These are phyloP conservation scores for Struthio camelus DNA, from an alignment of 2,113 vertebrate genomes.

Conservation along the genomic window DNA sequence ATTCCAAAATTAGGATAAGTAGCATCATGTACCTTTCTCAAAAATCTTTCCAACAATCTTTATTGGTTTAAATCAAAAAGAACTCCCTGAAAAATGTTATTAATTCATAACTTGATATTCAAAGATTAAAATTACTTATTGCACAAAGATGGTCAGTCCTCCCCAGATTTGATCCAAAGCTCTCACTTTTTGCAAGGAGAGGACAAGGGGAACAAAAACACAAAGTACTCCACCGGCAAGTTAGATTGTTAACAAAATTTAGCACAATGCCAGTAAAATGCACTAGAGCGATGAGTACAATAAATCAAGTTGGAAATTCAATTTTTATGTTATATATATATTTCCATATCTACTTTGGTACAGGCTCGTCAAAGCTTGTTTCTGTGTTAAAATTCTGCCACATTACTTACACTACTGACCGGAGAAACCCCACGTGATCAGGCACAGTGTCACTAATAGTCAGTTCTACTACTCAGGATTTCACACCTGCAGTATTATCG, in stretches of 20 bases:
- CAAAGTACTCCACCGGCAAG: neutral
- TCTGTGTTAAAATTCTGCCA: neutral
- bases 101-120: neutral
- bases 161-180: neutral
- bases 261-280: neutral
- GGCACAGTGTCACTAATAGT: neutral
- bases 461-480: neutral
- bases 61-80: neutral
- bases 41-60: neutral
- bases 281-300: neutral
- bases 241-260: no score
- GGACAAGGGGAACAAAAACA: neutral
- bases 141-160: no score
- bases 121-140: neutral
- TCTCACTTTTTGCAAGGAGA: neutral
- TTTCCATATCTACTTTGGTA: neutral
- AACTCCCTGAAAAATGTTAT: neutral
- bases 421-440: neutral
- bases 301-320: neutral
- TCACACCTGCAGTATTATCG: neutral
- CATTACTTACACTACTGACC: neutral
- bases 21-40: neutral
- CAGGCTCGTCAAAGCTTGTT: neutral
- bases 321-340: fast-evolving
- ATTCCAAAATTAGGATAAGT: conserved; percentile 3